Conservation (phyloP, 2,113 vertebrate genomes). For the Tachuris rubrigastra region DNA sequence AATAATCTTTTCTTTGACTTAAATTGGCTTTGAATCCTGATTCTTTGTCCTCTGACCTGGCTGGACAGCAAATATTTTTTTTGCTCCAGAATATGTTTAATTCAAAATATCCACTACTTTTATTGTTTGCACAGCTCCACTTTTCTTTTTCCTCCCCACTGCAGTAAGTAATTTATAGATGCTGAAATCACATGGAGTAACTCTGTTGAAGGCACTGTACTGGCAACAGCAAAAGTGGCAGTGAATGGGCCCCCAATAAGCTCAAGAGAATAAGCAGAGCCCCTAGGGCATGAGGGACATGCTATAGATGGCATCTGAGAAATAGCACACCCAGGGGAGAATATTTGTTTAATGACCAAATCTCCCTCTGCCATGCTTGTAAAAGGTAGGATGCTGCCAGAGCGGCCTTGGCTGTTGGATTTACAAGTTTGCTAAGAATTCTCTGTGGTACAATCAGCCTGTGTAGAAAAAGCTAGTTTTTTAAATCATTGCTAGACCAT, state of each 20-base stretch:
- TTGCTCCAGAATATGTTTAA: not conserved
- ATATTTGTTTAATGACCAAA: not conserved
- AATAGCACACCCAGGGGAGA: not conserved
- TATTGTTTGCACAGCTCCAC: not conserved
- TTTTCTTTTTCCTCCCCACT: not conserved
- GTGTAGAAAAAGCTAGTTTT: not conserved
- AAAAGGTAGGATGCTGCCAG: not conserved
- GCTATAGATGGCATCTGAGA: not conserved
- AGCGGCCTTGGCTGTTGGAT: not conserved
- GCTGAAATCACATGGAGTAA: not conserved
- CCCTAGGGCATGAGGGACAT: not conserved
- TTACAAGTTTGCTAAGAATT: not conserved
- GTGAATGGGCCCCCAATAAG: not conserved
- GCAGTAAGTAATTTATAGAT: not conserved
- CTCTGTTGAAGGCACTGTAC: not conserved
- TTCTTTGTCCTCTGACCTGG: not conserved
- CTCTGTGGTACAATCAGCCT: not conserved
- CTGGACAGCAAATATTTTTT: not conserved
- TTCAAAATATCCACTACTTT: not conserved
- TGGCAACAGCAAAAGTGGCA: not conserved
- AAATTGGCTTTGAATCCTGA: not conserved
- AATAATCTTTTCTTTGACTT: not conserved
- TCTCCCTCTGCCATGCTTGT: not conserved
- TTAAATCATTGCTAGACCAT: not conserved
- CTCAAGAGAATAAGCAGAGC: not conserved